Base-by-base conservation (phyloP, 2,797 vertebrate species). In the Diglossa cyanea region DNA sequence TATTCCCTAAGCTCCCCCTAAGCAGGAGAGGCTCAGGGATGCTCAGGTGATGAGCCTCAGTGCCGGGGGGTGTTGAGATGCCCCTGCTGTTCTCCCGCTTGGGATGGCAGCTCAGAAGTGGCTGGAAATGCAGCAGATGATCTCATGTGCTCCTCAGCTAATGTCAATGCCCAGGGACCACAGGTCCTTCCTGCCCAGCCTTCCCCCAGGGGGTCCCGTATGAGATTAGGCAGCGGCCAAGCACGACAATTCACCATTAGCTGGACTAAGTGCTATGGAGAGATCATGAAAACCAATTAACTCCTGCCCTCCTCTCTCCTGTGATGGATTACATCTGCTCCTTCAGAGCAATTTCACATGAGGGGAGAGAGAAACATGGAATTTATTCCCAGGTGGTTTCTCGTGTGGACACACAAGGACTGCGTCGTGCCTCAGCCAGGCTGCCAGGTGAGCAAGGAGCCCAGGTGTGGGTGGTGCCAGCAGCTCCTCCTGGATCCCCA, bases 201-300 rank as follows among this genome's bases (percentile, higher is more conserved):
- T 58, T 48, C 54, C 63, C 58, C 88, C 88, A 30, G n/a, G 66
- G 66, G 51, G 58, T 93, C 39, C 84, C 83, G 84, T 39, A 48
- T 10, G 31, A 60, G 80, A 94, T 92, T 35, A 78, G 60, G 71
- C 74, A 58, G 88, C 20, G 35, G 70, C 90, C 88, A 51, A 58
- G 77, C 39, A 65, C 55, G 21, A 96, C 77, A 89, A 70, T 92
- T 91, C 44, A 51, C 77, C 55, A 4, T 42, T 17, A 91, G 77
- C 71, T 55, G 84, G 25, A 51, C 70, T 55, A 70, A 93, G 61
- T 74, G 80, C 75, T 61, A 40, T 0, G 0, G 48, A 44, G 77
- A 74, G 85, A 87, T 91, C 63, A 86, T 25, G 72, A 39, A 87
- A 93, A 74, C 14, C 44, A 91, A 89, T 90, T 67, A 93, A 88